Conservation (phyloP, 2,797 vertebrate genomes). For the Amphiprion clarkii region DNA sequence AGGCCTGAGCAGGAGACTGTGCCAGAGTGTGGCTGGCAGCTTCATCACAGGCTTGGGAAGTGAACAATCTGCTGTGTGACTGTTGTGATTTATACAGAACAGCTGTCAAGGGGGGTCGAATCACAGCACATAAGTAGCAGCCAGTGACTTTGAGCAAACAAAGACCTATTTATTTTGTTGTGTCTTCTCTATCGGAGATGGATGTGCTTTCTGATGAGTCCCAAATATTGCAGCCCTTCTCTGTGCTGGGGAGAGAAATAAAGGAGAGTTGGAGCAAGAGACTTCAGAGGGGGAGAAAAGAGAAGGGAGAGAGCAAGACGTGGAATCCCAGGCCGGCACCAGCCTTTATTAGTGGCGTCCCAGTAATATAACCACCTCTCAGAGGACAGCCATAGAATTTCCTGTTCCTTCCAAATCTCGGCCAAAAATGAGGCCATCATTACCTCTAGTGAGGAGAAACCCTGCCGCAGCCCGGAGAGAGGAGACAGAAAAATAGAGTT, state of each 20-base stretch:
- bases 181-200: conserved; percentile 38
- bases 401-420: conserved; percentile 73
- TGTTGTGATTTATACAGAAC: conserved; percentile 72
- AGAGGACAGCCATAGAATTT: conserved; percentile 76
- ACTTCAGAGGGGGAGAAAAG: conserved; percentile 55
- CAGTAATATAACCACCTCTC: conserved; percentile 80
- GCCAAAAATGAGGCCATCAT: conserved; percentile 74
- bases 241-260: neutral
- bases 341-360: conserved; percentile 78
- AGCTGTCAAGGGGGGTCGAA: conserved; percentile 62
- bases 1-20: conserved; percentile 59
- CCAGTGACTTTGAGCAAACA: conserved; percentile 55
- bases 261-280: conserved; percentile 33
- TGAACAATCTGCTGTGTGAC: conserved; percentile 67
- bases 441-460: conserved; percentile 68
- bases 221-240: conserved; percentile 30
- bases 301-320: conserved; percentile 38
- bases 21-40: conserved; percentile 68
- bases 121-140: conserved; percentile 46
- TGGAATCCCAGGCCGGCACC: conserved; percentile 72
- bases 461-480: conserved; percentile 51
- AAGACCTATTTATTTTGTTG: conserved; percentile 57
- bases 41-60: conserved; percentile 64
- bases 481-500: conserved; percentile 53
- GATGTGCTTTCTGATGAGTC: conserved; percentile 44